phyloP scores from a whole-genome alignment of 2,113 vertebrate species.

The Tupaia chinensis region DNA sequence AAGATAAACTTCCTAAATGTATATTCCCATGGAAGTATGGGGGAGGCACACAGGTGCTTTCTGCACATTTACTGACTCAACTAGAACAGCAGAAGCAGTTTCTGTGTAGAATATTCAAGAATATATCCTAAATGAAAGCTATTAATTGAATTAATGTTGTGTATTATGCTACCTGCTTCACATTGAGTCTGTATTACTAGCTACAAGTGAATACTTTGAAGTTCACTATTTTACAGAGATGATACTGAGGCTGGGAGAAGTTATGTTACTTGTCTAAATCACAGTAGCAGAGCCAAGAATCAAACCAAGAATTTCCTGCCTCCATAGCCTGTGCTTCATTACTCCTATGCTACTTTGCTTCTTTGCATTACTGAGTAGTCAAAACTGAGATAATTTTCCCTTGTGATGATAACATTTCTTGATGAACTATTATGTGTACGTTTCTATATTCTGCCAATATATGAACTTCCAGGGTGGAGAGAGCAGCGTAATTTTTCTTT shows the following conservation, averaged over 20 bases:
- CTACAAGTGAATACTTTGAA: constrained; percentile 15
- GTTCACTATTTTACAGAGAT: neutral
- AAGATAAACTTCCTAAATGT: neutral
- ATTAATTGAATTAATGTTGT: neutral
- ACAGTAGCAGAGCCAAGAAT: neutral
- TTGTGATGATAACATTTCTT: constrained; percentile 16
- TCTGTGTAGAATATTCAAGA: constrained; percentile 14
- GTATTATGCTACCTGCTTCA: neutral
- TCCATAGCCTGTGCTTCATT: neutral
- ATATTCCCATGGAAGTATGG: neutral
- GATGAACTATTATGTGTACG: neutral
- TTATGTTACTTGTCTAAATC: neutral
- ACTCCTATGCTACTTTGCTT: neutral
- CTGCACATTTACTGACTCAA: neutral
- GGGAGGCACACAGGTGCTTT: neutral
- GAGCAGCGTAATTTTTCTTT: neutral
- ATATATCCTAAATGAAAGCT: neutral
- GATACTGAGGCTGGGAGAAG: neutral
- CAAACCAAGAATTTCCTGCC: neutral
- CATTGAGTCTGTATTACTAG: neutral
- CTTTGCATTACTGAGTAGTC: neutral
- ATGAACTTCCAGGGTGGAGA: constrained; percentile 13
- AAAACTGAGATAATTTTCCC: neutral
- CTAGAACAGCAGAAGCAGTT: neutral
- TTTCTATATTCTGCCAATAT: neutral